Percentiles rank a stretch among this genome's conserved stretches.
These are phyloP conservation scores for Phaetusa simplex DNA, from an alignment of 2,113 vertebrate genomes.

Conservation along the genomic window DNA sequence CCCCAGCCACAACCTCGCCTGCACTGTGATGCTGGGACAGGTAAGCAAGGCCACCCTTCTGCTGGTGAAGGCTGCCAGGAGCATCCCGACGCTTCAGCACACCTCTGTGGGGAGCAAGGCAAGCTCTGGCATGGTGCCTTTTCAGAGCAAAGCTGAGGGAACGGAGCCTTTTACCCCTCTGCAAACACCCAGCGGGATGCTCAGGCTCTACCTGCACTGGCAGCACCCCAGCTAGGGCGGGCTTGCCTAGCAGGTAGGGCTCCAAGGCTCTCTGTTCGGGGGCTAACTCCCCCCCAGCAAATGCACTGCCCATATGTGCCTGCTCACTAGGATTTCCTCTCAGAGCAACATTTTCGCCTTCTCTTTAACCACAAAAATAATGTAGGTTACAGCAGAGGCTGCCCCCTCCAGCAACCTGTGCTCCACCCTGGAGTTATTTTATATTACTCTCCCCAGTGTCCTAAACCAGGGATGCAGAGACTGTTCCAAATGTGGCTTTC, in stretches of 20 bases:
- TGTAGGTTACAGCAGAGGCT: background rate
- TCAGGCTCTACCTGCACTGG: background rate
- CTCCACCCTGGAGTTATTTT: conserved; percentile 20
- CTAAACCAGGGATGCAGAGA: background rate
- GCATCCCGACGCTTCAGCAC: fast-evolving
- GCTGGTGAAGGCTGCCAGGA: background rate
- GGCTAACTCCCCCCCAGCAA: background rate
- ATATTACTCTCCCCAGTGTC: background rate
- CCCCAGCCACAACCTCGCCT: fast-evolving
- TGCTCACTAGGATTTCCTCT: background rate
- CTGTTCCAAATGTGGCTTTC: conserved; percentile 10
- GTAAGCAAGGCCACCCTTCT: background rate
- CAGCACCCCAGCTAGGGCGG: background rate
- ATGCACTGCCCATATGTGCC: background rate
- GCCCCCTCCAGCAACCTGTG: background rate
- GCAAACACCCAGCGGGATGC: background rate
- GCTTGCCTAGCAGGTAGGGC: background rate
- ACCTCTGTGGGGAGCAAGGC: background rate
- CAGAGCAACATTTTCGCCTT: background rate
- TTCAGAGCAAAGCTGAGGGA: background rate
- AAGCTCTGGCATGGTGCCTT: background rate
- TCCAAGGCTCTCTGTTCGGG: background rate
- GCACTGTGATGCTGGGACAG: background rate
- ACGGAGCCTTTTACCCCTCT: background rate
- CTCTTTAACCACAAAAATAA: background rate